phyloP scores from a whole-genome alignment of 2,888 invertebrate species.

The Drosophila paranaensis region DNA sequence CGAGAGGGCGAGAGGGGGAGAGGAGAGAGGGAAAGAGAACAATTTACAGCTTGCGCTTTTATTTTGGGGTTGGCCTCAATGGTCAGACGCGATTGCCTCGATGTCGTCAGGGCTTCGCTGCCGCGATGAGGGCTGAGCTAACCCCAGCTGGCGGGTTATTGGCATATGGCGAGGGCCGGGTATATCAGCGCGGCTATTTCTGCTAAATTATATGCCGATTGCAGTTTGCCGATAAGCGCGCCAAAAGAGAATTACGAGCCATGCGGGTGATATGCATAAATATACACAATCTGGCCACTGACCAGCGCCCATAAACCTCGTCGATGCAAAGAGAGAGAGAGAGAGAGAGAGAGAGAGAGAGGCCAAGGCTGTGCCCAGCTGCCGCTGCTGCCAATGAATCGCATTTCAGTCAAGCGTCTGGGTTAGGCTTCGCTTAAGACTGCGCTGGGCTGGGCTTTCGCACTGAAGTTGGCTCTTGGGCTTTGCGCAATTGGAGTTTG shows the following conservation, averaged over 20 bases:
- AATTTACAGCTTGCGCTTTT: not conserved
- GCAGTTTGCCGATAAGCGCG: conserved; percentile 73
- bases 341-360: not conserved
- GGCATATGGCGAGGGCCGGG: conserved; percentile 12
- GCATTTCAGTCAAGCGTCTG: conserved; percentile 11
- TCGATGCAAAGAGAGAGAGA: conserved; percentile 14
- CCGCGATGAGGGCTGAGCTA: not conserved
- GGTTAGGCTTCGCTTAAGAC: not conserved
- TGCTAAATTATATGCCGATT: conserved; percentile 75
- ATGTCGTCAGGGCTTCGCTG: conserved; percentile 53
- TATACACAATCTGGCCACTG: not conserved
- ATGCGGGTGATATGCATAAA: conserved; percentile 66
- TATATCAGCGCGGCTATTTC: not conserved
- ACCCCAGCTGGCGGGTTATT: conserved; percentile 1
- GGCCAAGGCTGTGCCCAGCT: conserved; percentile 27
- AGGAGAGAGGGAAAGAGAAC: not conserved
- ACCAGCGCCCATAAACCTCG: conserved; percentile 27
- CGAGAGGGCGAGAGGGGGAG: not conserved
- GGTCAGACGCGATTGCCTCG: conserved; percentile 52
- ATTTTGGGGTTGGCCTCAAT: conserved; percentile 23
- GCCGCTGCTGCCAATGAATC: conserved; percentile 53
- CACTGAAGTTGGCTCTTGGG: conserved; percentile 4
- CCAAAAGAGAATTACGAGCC: conserved; percentile 70
- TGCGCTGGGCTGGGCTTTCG: not conserved
- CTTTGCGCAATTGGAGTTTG: too few relatives aligned